Base-by-base conservation (phyloP, 2,888 invertebrate genomes). In the Metallyticus violacea region DNA sequence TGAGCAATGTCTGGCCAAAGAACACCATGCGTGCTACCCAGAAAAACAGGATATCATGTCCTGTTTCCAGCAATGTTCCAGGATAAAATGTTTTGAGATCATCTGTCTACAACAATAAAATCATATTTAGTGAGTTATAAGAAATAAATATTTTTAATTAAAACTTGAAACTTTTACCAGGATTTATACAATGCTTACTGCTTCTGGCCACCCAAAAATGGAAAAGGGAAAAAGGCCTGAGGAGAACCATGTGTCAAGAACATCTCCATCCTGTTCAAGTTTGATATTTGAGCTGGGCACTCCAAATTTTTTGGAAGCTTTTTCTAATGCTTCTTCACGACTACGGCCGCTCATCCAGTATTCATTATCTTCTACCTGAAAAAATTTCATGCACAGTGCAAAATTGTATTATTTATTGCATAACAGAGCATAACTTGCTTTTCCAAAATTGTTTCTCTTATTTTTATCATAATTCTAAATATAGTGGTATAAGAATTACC, bases 11-110 rank as follows among this genome's bases (percentile, higher is more conserved):
- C 89, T 96, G 96, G 0, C 99, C 98, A 90, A 99, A 95, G 95
- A 99, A 99, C 0, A 99, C 99, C 99, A 99, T 99, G 88, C 99
- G 94, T 0, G 99, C 99, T 5, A 99, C 99, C 99, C 99, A 99
- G 93, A 99, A 99, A 94, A 99, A 99, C 81, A 99, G 92, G 90
- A 99, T 99, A 90, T 97, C 99, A 91, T 99, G 98, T 0, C 99
- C 99, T 0, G 99, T 99, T 93, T 99, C 99, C 89, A 99, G 93
- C 80, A 99, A 91, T 0, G 96, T 95, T 0, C 97, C 96, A 0
- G 99, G 99, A 93, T 98, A 99, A 92, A 97, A 98, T 0, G 95
- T 94, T 91, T 96, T 91, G 88, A 98, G 91, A 86, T 96, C 95
- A 79, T 92, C 91, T 0, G 94, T 95, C 93, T 94, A 89, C 80